These are phyloP conservation scores for Embiotoca jacksoni DNA, from an alignment of 2,113 vertebrate species.

Conservation along the genomic window DNA sequence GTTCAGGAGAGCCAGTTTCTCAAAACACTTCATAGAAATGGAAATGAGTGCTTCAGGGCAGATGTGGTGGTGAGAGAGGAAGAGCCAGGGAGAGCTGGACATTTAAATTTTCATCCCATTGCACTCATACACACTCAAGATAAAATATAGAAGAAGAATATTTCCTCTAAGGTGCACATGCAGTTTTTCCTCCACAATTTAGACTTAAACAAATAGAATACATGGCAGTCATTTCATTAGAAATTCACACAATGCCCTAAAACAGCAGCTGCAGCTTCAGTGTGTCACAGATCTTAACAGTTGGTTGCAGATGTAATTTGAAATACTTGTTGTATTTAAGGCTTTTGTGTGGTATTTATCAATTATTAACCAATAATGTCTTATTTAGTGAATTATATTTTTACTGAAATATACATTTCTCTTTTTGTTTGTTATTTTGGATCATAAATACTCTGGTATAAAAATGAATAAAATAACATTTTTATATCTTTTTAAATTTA, in stretches of 20 bases:
- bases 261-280: no score
- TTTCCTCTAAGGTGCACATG: neutral
- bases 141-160: constrained; percentile 6
- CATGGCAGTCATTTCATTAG: neutral
- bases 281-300: no score
- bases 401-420: no score
- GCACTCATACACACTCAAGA: neutral
- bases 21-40: neutral
- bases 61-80: neutral
- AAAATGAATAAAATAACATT: no score
- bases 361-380: no score
- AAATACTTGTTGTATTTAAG: no score
- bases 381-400: no score
- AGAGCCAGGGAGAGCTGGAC: neutral
- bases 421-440: no score
- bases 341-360: no score
- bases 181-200: neutral
- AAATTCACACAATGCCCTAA: neutral
- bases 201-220: constrained; percentile 7
- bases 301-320: no score
- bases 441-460: no score
- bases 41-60: neutral
- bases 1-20: constrained; percentile 22
- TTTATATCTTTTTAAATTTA: no score
- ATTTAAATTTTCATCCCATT: constrained; percentile 30